A percentile compares a stretch with the other conserved stretches of the same genome.
These are phyloP conservation scores for Drosophila histrio DNA, from an alignment of 2,888 invertebrate species.

Conservation along the genomic window DNA sequence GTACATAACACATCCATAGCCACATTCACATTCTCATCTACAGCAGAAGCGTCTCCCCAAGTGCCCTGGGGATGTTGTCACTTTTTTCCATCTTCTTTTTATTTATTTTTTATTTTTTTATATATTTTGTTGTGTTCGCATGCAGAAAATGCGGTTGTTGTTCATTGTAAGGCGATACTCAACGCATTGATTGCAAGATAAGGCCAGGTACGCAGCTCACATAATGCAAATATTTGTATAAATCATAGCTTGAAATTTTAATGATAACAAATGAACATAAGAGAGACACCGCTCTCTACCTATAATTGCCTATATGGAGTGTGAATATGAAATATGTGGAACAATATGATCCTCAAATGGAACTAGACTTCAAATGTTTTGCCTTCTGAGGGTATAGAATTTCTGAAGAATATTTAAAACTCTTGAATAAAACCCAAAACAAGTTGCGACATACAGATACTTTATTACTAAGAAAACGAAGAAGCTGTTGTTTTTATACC, in stretches of 20 bases:
- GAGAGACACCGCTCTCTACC: not conserved
- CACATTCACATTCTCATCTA: constrained; percentile 3
- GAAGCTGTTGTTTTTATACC: no score
- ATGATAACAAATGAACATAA: constrained; percentile 38
- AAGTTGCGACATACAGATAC: no score
- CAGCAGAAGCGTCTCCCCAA: constrained; percentile 5
- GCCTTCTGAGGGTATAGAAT: not conserved
- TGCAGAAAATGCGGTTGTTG: constrained; percentile 71
- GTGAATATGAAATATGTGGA: constrained; percentile 9
- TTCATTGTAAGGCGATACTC: constrained; percentile 68
- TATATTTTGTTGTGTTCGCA: constrained; percentile 44
- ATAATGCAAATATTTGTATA: constrained; percentile 60
- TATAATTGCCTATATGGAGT: not conserved
- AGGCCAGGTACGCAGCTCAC: constrained; percentile 24
- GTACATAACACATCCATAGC: not conserved
- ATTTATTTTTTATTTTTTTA: not conserved
- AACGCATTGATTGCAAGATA: constrained; percentile 51
- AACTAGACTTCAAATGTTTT: not conserved
- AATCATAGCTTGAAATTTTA: constrained; percentile 54
- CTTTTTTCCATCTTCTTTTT: not conserved
- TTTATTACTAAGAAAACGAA: no score
- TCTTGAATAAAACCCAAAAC: no score
- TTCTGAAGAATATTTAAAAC: not conserved
- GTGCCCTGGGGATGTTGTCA: constrained; percentile 55
- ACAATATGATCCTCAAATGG: not conserved